phyloP scores from a whole-genome alignment of 2,888 invertebrate species.

The Papilio elwesi region DNA sequence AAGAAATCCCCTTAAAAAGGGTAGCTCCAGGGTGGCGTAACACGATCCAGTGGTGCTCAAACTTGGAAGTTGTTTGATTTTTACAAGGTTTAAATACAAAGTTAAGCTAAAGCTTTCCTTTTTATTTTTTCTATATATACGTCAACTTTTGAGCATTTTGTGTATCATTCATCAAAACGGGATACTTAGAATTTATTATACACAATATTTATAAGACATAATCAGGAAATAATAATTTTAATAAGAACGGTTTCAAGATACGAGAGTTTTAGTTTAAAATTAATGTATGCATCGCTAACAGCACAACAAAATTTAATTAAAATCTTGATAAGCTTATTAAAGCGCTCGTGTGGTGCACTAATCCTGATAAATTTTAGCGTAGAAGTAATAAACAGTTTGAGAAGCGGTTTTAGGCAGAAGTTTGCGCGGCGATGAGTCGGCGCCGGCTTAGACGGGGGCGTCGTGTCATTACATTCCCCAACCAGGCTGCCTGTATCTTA shows the following conservation, averaged over 20 bases:
- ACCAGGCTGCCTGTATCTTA: constrained; percentile 53
- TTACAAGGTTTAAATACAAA: not conserved
- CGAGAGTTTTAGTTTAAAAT: constrained; percentile 6
- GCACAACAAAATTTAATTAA: constrained; percentile 37
- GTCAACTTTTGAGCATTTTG: too few relatives aligned
- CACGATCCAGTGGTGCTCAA: constrained; percentile 51
- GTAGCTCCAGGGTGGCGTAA: constrained; percentile 78
- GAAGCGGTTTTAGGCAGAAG: constrained; percentile 52
- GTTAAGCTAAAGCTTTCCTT: too few relatives aligned
- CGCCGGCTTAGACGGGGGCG: constrained; percentile 57
- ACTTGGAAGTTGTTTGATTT: constrained; percentile 40
- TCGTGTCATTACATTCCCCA: constrained; percentile 51
- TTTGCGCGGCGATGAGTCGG: constrained; percentile 53
- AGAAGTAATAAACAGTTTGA: constrained; percentile 50
- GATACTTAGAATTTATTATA: too few relatives aligned
- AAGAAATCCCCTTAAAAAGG: constrained; percentile 85
- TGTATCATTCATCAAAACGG: too few relatives aligned
- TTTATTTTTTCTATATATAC: too few relatives aligned
- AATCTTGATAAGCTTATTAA: constrained; percentile 40
- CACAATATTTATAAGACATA: too few relatives aligned
- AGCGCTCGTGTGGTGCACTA: constrained; percentile 38
- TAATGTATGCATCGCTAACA: constrained; percentile 30
- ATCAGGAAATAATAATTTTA: too few relatives aligned
- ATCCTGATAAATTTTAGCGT: constrained; percentile 39
- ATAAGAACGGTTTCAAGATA: constrained; percentile 18